A percentile compares a stretch with the other conserved stretches of the same genome.
Evolutionary conservation across 2,113 vertebrate species (phyloP).

Genomic region (Rousettus leschenaultii): DNA sequence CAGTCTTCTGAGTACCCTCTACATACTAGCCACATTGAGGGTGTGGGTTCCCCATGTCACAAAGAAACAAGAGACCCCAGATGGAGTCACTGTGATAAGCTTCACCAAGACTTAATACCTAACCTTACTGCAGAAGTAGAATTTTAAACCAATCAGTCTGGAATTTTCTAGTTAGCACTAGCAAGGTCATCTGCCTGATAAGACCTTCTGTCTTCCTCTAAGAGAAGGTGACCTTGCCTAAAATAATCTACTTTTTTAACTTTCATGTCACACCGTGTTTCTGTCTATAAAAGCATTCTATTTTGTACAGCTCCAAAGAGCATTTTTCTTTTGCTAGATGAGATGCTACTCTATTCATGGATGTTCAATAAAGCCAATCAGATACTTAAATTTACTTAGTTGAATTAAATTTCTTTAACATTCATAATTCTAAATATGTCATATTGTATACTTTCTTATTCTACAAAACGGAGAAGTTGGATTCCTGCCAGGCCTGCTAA

Average conservation of each 20-base stretch:
- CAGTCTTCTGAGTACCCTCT: background rate
- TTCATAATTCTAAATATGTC: background rate
- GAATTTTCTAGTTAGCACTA: background rate
- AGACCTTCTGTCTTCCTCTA: background rate
- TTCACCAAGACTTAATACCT: no score
- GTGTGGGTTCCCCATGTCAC: background rate
- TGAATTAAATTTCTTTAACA: background rate
- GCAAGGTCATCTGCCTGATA: background rate
- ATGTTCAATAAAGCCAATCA: background rate
- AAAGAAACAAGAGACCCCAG: background rate
- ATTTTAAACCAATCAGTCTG: background rate
- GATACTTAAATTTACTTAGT: background rate
- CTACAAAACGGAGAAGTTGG: background rate
- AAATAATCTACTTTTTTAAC: background rate
- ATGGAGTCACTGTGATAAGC: background rate
- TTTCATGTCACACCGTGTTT: background rate
- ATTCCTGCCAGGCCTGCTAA: background rate
- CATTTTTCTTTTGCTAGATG: no score
- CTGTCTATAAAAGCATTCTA: background rate
- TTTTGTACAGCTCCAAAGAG: background rate
- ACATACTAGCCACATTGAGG: background rate
- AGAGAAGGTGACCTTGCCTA: background rate
- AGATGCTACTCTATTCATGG: background rate
- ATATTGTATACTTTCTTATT: background rate
- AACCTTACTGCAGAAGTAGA: background rate